These are phyloP conservation scores for Holacanthella duospinosa DNA, from an alignment of 2,888 invertebrate species.

Conservation along the genomic window DNA sequence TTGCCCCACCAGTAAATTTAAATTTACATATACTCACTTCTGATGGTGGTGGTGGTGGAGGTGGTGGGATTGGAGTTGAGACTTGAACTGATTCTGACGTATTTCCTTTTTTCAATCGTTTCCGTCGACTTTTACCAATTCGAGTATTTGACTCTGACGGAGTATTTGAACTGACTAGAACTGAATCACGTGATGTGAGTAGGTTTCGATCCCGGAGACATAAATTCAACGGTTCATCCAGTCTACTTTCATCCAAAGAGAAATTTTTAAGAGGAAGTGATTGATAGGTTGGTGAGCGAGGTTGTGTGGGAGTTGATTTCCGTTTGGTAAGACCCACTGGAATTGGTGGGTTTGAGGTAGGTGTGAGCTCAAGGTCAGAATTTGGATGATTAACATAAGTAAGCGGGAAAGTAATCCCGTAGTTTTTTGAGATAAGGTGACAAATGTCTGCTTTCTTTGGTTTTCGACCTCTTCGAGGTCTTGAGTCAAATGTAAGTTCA, in stretches of 20 bases:
- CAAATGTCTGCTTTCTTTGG: conserved; percentile 88
- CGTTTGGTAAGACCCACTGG: conserved; percentile 19
- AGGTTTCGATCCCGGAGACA: conserved; percentile 27
- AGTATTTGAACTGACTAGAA: conserved; percentile 28
- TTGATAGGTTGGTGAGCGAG: conserved; percentile 47
- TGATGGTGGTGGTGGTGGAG: background rate
- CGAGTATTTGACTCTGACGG: background rate
- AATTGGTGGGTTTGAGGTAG: conserved; percentile 2
- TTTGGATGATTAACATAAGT: conserved; percentile 28
- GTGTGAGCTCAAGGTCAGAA: conserved; percentile 9
- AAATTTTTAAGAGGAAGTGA: conserved; percentile 40
- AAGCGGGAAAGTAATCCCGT: conserved; percentile 50
- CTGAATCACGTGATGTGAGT: conserved; percentile 14
- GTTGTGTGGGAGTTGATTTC: conserved; percentile 48
- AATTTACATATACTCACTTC: conserved; percentile 81
- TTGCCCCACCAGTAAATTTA: conserved; percentile 82
- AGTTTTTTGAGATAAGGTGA: conserved; percentile 81
- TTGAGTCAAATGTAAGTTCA: conserved; percentile 74
- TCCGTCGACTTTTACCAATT: background rate
- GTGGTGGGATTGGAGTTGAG: background rate
- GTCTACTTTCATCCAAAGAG: conserved; percentile 27
- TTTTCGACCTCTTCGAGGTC: conserved; percentile 73
- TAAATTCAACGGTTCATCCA: conserved; percentile 33
- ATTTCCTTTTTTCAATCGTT: background rate
- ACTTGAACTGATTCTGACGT: background rate